These are phyloP conservation scores for Caerostris extrusa DNA, from an alignment of 1,140 invertebrate species.

Conservation along the genomic window DNA sequence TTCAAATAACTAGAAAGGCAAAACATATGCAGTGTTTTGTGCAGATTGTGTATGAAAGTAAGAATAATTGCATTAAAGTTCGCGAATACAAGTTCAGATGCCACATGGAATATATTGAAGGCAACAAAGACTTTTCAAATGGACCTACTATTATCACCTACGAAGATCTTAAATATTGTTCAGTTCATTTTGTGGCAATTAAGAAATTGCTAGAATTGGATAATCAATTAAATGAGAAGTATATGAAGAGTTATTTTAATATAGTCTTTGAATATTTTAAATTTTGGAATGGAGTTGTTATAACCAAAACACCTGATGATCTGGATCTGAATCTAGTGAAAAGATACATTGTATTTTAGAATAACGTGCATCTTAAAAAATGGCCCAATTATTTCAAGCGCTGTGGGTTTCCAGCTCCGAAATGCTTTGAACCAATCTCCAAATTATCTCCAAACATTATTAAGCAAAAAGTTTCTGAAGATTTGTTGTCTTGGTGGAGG, in stretches of 20 bases:
- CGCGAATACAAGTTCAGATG: no score
- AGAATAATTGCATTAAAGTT: no score
- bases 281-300: neutral
- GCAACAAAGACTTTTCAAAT: no score
- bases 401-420: conserved; percentile 3
- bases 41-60: no score
- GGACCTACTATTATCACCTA: no score
- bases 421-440: neutral
- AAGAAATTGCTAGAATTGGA: neutral
- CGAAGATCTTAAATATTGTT: no score
- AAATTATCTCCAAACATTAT: neutral
- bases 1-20: no score
- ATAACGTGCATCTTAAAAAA: neutral
- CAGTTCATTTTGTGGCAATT: no score
- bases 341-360: neutral
- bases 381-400: conserved; percentile 5
- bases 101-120: no score
- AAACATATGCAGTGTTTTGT: no score
- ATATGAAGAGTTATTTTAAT: neutral
- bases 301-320: no score
- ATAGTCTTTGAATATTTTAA: neutral
- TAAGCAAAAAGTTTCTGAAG: neutral
- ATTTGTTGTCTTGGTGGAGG: conserved; percentile 36
- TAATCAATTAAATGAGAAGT: neutral
- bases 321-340: neutral